These are phyloP conservation scores for Catagonus wagneri DNA, from an alignment of 2,113 vertebrate genomes.

Conservation along the genomic window DNA sequence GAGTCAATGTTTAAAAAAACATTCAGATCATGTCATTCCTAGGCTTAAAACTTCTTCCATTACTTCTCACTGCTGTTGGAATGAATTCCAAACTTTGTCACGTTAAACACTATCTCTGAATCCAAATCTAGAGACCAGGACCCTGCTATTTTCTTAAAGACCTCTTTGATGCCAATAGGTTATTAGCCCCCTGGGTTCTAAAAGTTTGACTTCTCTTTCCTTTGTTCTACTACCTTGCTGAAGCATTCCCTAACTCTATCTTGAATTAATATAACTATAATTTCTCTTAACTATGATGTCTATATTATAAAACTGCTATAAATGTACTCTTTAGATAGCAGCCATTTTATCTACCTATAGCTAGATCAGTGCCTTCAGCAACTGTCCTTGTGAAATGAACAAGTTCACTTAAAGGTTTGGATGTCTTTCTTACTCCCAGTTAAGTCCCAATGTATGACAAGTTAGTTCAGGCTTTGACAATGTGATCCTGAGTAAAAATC, in stretches of 20 bases:
- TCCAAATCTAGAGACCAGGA: not conserved
- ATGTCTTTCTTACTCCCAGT: not conserved
- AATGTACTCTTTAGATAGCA: not conserved
- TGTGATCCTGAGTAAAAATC: not conserved
- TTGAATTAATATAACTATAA: conserved; percentile 21
- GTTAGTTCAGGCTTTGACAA: not conserved
- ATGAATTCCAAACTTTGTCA: conserved; percentile 12
- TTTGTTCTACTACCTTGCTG: not conserved
- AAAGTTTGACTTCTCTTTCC: conserved; percentile 18
- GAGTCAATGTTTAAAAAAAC: not conserved
- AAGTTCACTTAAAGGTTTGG: not conserved
- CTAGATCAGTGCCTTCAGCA: not conserved
- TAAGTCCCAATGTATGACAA: not conserved
- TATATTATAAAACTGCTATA: not conserved
- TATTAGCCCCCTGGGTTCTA: not conserved
- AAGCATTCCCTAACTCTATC: not conserved
- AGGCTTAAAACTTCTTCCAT: conserved; percentile 6
- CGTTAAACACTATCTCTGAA: conserved; percentile 22
- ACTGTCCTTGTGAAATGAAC: not conserved
- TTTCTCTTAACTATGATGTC: not conserved
- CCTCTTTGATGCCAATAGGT: not conserved
- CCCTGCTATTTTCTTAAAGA: conserved; percentile 2
- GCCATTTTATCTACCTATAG: not conserved
- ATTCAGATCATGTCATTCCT: not conserved
- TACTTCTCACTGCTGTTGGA: conserved; percentile 12